Conservation (phyloP, 1,140 invertebrate genomes). For the Pogonognathellus flavescens region DNA sequence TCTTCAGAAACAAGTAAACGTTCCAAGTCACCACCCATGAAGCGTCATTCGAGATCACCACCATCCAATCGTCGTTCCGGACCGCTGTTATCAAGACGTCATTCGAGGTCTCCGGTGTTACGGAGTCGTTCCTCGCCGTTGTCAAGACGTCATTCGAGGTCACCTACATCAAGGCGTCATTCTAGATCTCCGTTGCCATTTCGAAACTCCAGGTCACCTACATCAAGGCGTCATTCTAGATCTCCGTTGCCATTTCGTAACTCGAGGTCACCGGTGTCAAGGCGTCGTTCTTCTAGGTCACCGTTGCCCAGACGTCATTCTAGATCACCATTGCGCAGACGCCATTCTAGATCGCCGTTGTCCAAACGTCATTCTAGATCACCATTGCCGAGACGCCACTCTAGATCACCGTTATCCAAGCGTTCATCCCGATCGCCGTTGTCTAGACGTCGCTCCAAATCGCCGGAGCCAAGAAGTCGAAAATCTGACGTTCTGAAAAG, state of each 20-base stretch:
- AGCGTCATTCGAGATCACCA: too few relatives aligned
- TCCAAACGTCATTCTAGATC: background rate
- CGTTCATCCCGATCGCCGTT: background rate
- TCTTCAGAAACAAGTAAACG: too few relatives aligned
- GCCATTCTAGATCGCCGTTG: background rate
- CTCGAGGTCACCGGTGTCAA: background rate
- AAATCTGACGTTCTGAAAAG: background rate
- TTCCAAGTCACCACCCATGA: too few relatives aligned
- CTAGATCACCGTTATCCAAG: background rate
- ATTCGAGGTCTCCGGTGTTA: background rate
- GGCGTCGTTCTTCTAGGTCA: conserved; percentile 2
- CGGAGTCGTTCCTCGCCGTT: background rate
- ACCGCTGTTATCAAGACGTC: too few relatives aligned
- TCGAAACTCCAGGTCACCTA: background rate
- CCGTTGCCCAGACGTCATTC: background rate
- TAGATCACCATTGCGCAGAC: background rate
- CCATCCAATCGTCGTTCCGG: too few relatives aligned
- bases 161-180: background rate
- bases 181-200: background rate
- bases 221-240: background rate
- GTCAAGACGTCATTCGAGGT: too few relatives aligned
- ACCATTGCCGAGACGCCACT: background rate
- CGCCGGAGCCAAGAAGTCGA: background rate
- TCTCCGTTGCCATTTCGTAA: background rate
- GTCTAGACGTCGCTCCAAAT: background rate